Base-by-base conservation (phyloP, 1,140 invertebrate species). In the Pachyrhynchus sulphureomaculatus region DNA sequence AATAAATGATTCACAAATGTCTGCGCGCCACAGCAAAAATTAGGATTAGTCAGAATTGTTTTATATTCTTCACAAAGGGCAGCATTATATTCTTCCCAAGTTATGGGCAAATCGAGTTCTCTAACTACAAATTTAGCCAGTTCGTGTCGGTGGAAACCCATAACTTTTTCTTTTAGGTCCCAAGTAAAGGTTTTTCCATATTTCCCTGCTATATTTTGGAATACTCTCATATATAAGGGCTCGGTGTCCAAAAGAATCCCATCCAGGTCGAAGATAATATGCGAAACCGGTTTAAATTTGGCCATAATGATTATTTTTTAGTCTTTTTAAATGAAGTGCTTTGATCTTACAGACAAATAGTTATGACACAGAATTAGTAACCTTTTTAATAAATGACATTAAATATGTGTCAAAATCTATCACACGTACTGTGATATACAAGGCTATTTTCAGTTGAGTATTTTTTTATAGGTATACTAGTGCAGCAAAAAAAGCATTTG, bases 1-100 rank as follows among this genome's bases (percentile, higher is more conserved):
- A 89, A 81, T 1, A 98, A 78, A 76, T 98, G 93, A 41, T 80
- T 77, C 0, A 98, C 82, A 18, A 98, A 76, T 66, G 81, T 83
- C 72, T 91, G 88, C 20, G 88, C 94, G 65, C 95, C 85, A 91
- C 82, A 81, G 72, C 86, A 76, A 26, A 86, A 29, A 4, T 59
- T 49, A 2, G 69, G 66, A 54, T 73, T 53, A 21, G 58, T 52
- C 10, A 74, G 21, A 44, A 67, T 62, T 12, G 49, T 45, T 10
- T 52, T 41, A 1, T 65, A 64, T 26, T 66, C 67, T 21, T 45
- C 48, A 17, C 39, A 36, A n/a, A n/a, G n/a, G n/a, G n/a, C n/a
- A n/a, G n/a, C n/a, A n/a, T n/a, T n/a, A n/a, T n/a, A n/a, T n/a
- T n/a, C n/a, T n/a, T n/a, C n/a, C n/a, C n/a, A n/a, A n/a, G n/a